Evolutionary conservation across 1,140 invertebrate species (phyloP).

Genomic region (Stegodyphus dumicola): DNA sequence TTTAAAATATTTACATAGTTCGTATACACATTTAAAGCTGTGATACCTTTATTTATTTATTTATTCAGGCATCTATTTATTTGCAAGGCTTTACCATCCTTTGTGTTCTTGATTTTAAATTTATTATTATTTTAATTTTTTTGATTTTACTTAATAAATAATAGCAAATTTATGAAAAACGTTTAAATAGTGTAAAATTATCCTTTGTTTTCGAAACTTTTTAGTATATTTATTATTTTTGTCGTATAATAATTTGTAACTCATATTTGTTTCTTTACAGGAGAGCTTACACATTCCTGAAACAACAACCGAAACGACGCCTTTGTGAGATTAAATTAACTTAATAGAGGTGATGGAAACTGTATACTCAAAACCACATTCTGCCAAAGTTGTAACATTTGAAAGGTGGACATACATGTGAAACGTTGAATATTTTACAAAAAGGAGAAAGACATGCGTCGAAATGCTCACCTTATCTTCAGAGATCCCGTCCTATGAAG

Average conservation of each 20-base stretch:
- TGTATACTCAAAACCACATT: not conserved
- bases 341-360: not conserved
- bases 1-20: too few relatives aligned
- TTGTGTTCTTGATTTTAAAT: too few relatives aligned
- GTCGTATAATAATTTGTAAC: not conserved
- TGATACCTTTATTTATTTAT: too few relatives aligned
- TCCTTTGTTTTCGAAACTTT: too few relatives aligned
- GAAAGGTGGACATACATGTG: not conserved
- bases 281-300: conserved; percentile 58
- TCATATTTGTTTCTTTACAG: conserved; percentile 37
- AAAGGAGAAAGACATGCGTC: not conserved
- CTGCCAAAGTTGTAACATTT: not conserved
- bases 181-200: too few relatives aligned
- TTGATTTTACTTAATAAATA: too few relatives aligned
- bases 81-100: too few relatives aligned
- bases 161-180: too few relatives aligned
- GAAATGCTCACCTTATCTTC: conserved; percentile 17
- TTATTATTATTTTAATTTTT: too few relatives aligned
- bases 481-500: not conserved
- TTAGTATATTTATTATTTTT: not conserved
- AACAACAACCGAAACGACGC: conserved; percentile 59
- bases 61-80: too few relatives aligned
- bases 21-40: too few relatives aligned
- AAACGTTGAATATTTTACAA: not conserved
- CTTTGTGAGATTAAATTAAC: conserved; percentile 37